Evolutionary conservation across 2,888 invertebrate species (phyloP), one percentile per base, ranked within the genome.

Genomic region (Onthophagus sagittarius): DNA sequence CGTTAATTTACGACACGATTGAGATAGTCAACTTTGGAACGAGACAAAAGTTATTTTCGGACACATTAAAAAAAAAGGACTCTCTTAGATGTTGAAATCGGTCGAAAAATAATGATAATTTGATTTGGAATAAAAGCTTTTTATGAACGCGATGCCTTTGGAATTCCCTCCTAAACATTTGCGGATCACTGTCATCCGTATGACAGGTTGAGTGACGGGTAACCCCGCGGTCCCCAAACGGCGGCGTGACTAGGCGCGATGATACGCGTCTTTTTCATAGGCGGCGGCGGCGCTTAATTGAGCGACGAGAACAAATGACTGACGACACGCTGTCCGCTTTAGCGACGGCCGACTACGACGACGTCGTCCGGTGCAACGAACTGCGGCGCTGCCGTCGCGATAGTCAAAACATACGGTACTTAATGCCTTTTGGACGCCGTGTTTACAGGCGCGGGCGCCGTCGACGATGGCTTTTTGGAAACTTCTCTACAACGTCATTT

Each of bases 151-250:
- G 11, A 13, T 9, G 64, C 64, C 23, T n/a, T 31, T 23, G 67
- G 15, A 32, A 32, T 32, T 77, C 78, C 78, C 79, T 79, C 23
- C 79, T 76, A 79, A 79, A 79, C 79, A 79, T 79, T 79, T 79
- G 79, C 79, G 77, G 79, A 79, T 79, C 79, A 79, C 77, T 79
- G 79, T 79, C 79, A 78, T 72, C 76, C 76, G 77, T 79, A 79
- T 79, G 79, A 53, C 39, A 53, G 78, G 76, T 78, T 79, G 79
- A 78, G 79, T 79, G 79, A 79, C 79, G 78, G 77, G 77, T 64
- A 23, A 23, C 67, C 77, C 77, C 75, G 79, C 76, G 78, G 76
- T 76, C 75, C 78, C 76, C 77, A 77, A 77, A 77, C 78, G 75
- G 76, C 76, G 77, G 76, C 74, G 74, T 72, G 39, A 53, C 39